Evolutionary conservation across 2,113 vertebrate genomes (phyloP), one percentile per base, ranked within the genome.

Genomic region (Pomatorhinus ruficollis): DNA sequence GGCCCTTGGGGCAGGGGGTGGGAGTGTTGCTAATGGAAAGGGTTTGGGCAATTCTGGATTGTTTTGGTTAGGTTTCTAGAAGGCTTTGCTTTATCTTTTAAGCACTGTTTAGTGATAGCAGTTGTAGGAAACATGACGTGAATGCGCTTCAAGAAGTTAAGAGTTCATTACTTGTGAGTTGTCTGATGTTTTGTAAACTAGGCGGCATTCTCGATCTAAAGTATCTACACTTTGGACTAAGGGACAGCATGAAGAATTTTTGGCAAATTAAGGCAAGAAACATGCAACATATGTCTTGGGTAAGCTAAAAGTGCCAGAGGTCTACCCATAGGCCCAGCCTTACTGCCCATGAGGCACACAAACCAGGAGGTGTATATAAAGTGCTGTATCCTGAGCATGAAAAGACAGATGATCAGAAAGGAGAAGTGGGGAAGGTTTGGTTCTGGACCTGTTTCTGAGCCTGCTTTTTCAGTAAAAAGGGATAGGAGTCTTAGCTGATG

Each of bases 1-100:
- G 27, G 44, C 11, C 21, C 71, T 53, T 0, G 0, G 6, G 5
- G 5, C 2, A 3, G 8, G 16, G 5, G 1, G 2, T 33, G 47
- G 25, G 16, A 65, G 12, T 9, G 9, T 14, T 65, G 23, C 14
- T 66, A 70, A 39, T 17, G 18, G n/a, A 74, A 81, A 18, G 74
- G 11, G 14, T 74, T 69, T 59, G 12, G 23, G 7, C 3, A 0
- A 12, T 88, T 79, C 30, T 72, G 44, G 6, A 21, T 45, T 52
- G 31, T 35, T 70, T 88, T 52, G 10, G 5, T 56, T 82, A 75
- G 31, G 50, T 4, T 30, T 28, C 6, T n/a, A 53, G 15, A 60
- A 57, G 8, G 16, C 15, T 47, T 47, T 52, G 13, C 45, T 63
- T 40, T 23, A 12, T 52, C 4, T 81, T 61, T 90, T 63, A 45